Conservation (phyloP, 2,888 invertebrate genomes). For the Hypsopygia costalis region DNA sequence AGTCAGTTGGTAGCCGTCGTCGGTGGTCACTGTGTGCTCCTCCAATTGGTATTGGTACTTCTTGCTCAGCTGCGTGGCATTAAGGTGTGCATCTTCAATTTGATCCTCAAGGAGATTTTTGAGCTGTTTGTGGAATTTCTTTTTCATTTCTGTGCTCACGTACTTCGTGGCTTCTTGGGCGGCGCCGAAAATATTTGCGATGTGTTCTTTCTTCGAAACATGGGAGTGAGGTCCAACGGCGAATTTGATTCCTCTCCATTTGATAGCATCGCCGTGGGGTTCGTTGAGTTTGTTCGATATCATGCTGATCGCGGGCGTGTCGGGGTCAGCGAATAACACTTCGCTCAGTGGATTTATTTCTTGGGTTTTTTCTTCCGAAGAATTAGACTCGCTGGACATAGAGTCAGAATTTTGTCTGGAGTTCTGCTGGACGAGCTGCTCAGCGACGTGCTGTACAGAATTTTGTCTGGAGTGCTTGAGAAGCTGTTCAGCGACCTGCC, state of each 20-base stretch:
- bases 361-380: background rate
- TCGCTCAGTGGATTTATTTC: background rate
- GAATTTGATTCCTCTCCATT: constrained; percentile 43
- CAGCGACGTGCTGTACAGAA: background rate
- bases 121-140: constrained; percentile 34
- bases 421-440: background rate
- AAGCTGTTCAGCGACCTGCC: constrained; percentile 2
- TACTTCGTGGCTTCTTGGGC: constrained; percentile 53
- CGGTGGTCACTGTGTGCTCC: constrained; percentile 56
- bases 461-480: background rate
- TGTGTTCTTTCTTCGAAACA: constrained; percentile 36
- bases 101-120: constrained; percentile 27
- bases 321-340: constrained; percentile 24
- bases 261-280: constrained; percentile 33
- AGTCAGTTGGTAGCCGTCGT: constrained; percentile 67
- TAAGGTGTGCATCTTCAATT: constrained; percentile 37
- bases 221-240: constrained; percentile 33
- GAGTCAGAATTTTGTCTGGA: background rate
- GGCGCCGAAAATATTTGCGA: constrained; percentile 49
- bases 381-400: background rate
- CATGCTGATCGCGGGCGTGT: constrained; percentile 28
- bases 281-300: constrained; percentile 25
- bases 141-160: constrained; percentile 39
- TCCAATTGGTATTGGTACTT: constrained; percentile 57
- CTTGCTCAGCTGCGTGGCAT: constrained; percentile 52